phyloP scores from a whole-genome alignment of 30 jellyfish, hydroid and myxozoan species.

The Cassiopea xamachana region DNA sequence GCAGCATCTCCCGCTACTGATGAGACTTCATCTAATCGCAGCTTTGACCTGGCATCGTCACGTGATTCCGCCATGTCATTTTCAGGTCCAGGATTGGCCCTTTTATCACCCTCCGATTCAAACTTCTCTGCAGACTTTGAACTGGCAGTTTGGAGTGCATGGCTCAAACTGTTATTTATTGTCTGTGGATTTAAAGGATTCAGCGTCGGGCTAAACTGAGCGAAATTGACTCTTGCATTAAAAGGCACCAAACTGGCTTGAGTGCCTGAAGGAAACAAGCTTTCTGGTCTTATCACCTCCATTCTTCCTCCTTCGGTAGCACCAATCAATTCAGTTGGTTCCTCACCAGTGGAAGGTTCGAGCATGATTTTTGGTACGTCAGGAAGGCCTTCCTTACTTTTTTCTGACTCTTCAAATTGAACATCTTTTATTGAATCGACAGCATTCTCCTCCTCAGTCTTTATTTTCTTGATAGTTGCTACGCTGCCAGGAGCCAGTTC shows the following conservation, averaged over 20 bases:
- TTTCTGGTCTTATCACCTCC: constrained; percentile 51
- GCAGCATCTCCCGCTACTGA: constrained; percentile 31
- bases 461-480: constrained; percentile 28
- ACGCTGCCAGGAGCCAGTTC: neutral
- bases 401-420: constrained; percentile 71
- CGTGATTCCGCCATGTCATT: constrained; percentile 17
- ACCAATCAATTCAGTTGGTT: constrained; percentile 34
- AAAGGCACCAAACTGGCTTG: constrained; percentile 66
- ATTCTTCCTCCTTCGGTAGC: constrained; percentile 15
- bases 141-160: constrained; percentile 60
- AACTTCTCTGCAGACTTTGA: constrained; percentile 36
- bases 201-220: constrained; percentile 90
- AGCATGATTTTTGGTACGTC: constrained; percentile 69
- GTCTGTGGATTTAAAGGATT: constrained; percentile 73
- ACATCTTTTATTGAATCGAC: constrained; percentile 86
- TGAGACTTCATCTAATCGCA: constrained; percentile 27
- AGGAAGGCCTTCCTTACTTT: constrained; percentile 40
- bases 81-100: constrained; percentile 7
- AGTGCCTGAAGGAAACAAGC: constrained; percentile 41
- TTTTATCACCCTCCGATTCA: constrained; percentile 37
- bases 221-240: constrained; percentile 46
- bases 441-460: constrained; percentile 72
- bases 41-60: constrained; percentile 54
- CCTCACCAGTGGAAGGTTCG: constrained; percentile 54
- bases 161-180: constrained; percentile 78